phyloP scores from a whole-genome alignment of 92 coral and sea anemone genomes.

The Galaxea fascicularis region DNA sequence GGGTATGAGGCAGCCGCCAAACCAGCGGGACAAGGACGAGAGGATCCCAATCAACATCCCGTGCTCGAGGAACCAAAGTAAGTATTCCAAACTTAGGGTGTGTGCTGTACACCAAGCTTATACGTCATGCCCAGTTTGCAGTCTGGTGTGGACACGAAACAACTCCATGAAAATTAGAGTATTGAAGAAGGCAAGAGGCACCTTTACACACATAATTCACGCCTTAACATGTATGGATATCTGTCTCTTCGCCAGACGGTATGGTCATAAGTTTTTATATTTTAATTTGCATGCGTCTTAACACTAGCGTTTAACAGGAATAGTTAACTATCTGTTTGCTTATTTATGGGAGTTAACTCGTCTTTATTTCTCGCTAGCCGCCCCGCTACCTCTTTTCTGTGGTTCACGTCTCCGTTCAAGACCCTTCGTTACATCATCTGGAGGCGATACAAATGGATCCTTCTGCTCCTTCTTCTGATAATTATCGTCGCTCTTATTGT shows the following conservation, averaged over 20 bases:
- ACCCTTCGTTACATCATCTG: slow-evolving; percentile 86
- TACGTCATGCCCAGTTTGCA: too few species aligned
- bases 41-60: slow-evolving; percentile 95
- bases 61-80: slow-evolving; percentile 91
- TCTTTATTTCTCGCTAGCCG: slow-evolving; percentile 63
- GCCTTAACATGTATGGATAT: too few species aligned
- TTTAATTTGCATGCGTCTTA: too few species aligned
- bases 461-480: slow-evolving; percentile 71
- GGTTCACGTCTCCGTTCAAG: slow-evolving; percentile 90
- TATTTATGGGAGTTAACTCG: background rate
- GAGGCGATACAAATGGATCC: slow-evolving; percentile 85
- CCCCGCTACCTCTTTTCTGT: slow-evolving; percentile 92
- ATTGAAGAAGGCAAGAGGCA: too few species aligned
- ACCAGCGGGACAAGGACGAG: slow-evolving; percentile 93
- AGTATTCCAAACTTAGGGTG: slow-evolving; percentile 22
- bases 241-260: too few species aligned
- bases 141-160: too few species aligned
- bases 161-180: too few species aligned
- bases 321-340: too few species aligned
- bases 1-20: slow-evolving; percentile 73
- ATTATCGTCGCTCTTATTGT: slow-evolving; percentile 63
- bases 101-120: too few species aligned
- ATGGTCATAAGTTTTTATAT: too few species aligned
- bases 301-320: too few species aligned
- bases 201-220: too few species aligned